phyloP scores from a whole-genome alignment of 2,797 vertebrate genomes.

The Amphiprion clarkii region DNA sequence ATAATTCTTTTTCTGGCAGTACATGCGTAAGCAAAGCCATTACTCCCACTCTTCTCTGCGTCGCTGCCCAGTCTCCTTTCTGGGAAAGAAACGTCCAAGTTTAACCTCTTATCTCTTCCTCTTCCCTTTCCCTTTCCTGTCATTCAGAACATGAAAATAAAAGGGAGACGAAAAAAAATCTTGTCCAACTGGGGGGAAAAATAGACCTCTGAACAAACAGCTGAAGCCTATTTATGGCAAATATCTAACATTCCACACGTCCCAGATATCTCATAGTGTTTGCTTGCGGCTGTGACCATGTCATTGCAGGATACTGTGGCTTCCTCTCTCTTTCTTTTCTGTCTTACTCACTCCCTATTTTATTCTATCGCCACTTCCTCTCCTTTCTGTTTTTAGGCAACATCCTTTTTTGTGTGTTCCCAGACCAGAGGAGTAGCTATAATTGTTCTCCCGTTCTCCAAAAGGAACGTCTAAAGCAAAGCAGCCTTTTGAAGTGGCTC shows the following conservation, averaged over 20 bases:
- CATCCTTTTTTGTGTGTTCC: conserved; percentile 76
- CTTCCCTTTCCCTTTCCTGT: conserved; percentile 80
- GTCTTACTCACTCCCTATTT: conserved; percentile 61
- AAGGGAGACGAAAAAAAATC: conserved; percentile 26
- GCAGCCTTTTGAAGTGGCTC: conserved; percentile 79
- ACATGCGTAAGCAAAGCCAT: conserved; percentile 75
- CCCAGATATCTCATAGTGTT: conserved; percentile 64
- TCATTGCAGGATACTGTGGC: conserved; percentile 71
- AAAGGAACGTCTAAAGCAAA: conserved; percentile 81
- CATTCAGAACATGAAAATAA: conserved; percentile 78
- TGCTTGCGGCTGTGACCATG: conserved; percentile 58
- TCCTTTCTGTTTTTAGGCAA: conserved; percentile 77
- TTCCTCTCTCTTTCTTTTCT: conserved; percentile 73
- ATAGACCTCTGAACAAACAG: conserved; percentile 75
- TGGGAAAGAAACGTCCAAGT: conserved; percentile 70
- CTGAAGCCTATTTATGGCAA: conserved; percentile 75
- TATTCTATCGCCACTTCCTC: conserved; percentile 65
- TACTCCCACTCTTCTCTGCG: conserved; percentile 67
- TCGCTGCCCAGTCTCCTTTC: conserved; percentile 63
- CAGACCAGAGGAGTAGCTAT: conserved; percentile 78
- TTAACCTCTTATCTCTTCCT: conserved; percentile 78
- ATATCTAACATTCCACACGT: conserved; percentile 80
- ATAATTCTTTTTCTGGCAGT: conserved; percentile 69
- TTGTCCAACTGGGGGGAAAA: conserved; percentile 53
- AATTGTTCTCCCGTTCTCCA: conserved; percentile 74